Conservation (phyloP, 2,113 vertebrate genomes). For the Heteronetta atricapilla region DNA sequence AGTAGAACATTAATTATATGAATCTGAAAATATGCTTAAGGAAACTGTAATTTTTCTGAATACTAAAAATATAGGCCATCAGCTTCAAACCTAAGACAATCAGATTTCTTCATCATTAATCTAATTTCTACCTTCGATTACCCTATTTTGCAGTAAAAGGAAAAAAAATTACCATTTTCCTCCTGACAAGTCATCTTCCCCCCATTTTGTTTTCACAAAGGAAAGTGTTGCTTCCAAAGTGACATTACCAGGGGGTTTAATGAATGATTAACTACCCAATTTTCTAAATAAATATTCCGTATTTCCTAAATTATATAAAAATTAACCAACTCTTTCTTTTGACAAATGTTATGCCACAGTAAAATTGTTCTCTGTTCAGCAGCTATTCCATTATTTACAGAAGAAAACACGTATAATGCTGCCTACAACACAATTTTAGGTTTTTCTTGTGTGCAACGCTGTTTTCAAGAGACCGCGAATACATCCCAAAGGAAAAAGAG, state of each 20-base stretch:
- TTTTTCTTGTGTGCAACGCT: neutral
- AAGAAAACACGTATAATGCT: neutral
- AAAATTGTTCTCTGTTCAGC: neutral
- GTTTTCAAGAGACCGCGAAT: neutral
- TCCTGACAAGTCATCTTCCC: neutral
- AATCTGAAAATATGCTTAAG: neutral
- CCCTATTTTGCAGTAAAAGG: neutral
- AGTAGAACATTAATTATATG: neutral
- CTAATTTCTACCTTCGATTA: neutral
- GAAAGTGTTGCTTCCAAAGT: neutral
- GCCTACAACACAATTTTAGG: neutral
- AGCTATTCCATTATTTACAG: neutral
- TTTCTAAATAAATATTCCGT: neutral
- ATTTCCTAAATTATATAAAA: neutral
- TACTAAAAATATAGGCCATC: neutral
- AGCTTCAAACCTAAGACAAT: neutral
- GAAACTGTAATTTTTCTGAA: neutral
- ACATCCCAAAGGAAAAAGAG: neutral
- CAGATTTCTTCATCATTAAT: neutral
- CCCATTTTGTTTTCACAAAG: neutral
- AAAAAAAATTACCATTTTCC: accelerated
- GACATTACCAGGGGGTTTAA: neutral
- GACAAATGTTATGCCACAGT: neutral
- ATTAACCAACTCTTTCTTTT: neutral
- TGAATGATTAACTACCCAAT: neutral